These are phyloP conservation scores for Percina caprodes DNA, from an alignment of 2,113 vertebrate species.

Conservation along the genomic window DNA sequence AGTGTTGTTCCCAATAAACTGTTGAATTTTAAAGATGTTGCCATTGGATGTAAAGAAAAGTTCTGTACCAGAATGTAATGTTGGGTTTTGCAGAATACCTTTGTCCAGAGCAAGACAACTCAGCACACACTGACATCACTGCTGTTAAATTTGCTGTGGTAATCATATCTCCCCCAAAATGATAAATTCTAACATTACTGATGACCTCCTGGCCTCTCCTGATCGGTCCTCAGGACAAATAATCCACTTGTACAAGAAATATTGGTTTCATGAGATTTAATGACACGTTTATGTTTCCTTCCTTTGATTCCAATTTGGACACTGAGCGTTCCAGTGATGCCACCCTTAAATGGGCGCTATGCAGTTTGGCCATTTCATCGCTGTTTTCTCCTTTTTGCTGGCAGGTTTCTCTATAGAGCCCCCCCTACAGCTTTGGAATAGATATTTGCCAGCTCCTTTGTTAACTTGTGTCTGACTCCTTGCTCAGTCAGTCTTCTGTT, in stretches of 20 bases:
- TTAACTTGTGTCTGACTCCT: too few species aligned
- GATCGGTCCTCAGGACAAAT: slow-evolving; percentile 7
- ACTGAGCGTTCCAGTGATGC: background rate
- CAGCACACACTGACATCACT: slow-evolving; percentile 1
- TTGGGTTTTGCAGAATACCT: background rate
- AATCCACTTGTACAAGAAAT: slow-evolving; percentile 4
- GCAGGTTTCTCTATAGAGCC: too few species aligned
- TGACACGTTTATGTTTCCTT: background rate
- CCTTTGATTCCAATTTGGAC: background rate
- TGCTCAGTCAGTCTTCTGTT: too few species aligned
- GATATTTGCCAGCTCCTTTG: too few species aligned
- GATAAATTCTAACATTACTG: background rate
- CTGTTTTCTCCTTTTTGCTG: too few species aligned
- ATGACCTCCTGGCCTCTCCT: background rate
- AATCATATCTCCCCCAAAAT: background rate
- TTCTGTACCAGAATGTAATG: background rate
- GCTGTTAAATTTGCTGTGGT: slow-evolving; percentile 4
- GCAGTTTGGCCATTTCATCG: too few species aligned
- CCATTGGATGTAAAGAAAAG: background rate
- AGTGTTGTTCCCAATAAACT: background rate
- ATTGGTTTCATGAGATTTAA: background rate
- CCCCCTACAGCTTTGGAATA: too few species aligned
- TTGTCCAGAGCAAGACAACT: background rate
- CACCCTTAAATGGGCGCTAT: background rate
- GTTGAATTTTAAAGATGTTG: too few species aligned